Percentiles rank a stretch among this genome's conserved stretches.
These are phyloP conservation scores for Myanophis thanlyinensis DNA, from an alignment of 2,113 vertebrate genomes.

Conservation along the genomic window DNA sequence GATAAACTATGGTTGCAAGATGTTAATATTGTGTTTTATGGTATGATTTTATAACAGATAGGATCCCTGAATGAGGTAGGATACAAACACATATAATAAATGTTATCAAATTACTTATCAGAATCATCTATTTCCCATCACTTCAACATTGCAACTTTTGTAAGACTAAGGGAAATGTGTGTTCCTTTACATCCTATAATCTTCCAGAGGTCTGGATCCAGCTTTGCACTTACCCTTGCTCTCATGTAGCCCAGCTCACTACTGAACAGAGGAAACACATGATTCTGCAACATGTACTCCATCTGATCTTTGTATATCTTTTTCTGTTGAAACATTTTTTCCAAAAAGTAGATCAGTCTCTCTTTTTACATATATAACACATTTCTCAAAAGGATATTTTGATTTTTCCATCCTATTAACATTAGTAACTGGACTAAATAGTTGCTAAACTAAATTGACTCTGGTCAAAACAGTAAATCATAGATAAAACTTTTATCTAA, in stretches of 20 bases:
- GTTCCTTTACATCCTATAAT: background rate
- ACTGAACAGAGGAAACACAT: slow-evolving; percentile 96
- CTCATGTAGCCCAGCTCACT: slow-evolving; percentile 97
- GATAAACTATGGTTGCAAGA: background rate
- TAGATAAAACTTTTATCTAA: background rate
- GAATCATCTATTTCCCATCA: background rate
- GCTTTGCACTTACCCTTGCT: slow-evolving; percentile 83
- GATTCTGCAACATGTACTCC: slow-evolving; percentile 98
- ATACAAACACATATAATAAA: background rate
- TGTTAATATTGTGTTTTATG: background rate
- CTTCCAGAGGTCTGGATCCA: background rate
- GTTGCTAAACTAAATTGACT: background rate
- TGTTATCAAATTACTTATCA: background rate
- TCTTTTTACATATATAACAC: background rate
- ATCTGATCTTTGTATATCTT: slow-evolving; percentile 99
- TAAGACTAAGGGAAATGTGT: background rate
- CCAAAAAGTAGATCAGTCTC: slow-evolving; percentile 6
- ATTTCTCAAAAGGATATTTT: background rate
- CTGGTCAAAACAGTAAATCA: background rate
- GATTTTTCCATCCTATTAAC: background rate
- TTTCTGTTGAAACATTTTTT: slow-evolving; percentile 78
- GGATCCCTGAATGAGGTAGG: background rate
- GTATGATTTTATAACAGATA: background rate
- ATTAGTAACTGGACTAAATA: background rate
- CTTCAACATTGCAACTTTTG: background rate